Percentiles rank a stretch among this genome's conserved stretches.
phyloP scores from a whole-genome alignment of 2,888 invertebrate species.

The Pilophorus perplexus region DNA sequence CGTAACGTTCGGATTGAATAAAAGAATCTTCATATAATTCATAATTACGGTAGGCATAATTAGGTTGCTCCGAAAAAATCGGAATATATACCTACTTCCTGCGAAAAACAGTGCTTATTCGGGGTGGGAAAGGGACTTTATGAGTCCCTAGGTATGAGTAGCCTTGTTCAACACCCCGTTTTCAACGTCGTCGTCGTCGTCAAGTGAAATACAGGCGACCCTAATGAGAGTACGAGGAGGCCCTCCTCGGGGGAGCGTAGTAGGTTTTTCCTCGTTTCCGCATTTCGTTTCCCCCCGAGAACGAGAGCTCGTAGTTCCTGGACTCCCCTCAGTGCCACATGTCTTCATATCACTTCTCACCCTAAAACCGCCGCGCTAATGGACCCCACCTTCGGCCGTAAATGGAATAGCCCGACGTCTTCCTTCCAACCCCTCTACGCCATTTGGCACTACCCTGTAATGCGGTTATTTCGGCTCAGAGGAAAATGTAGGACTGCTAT shows the following conservation, averaged over 20 bases:
- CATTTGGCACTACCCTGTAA: too few species aligned
- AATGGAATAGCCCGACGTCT: too few species aligned
- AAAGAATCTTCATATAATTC: too few species aligned
- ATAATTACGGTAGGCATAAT: too few species aligned
- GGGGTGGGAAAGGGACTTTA: background rate
- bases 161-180: slow-evolving; percentile 25
- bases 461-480: too few species aligned
- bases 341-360: slow-evolving; percentile 21
- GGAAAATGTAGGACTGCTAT: too few species aligned
- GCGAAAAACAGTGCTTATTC: too few species aligned
- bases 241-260: background rate
- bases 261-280: slow-evolving; percentile 21
- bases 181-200: slow-evolving; percentile 6
- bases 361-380: slow-evolving; percentile 5
- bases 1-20: too few species aligned
- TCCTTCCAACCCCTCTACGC: too few species aligned
- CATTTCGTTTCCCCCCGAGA: slow-evolving; percentile 4
- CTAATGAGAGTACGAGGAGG: slow-evolving; percentile 11
- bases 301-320: background rate
- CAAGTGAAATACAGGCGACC: slow-evolving; percentile 22
- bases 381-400: too few species aligned
- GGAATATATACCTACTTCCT: too few species aligned
- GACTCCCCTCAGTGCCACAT: slow-evolving; percentile 17
- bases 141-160: slow-evolving; percentile 4
- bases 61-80: too few species aligned